Evolutionary conservation across 2,797 vertebrate species (phyloP), one percentile per base, ranked within the genome.

Genomic region (Argentina silus): DNA sequence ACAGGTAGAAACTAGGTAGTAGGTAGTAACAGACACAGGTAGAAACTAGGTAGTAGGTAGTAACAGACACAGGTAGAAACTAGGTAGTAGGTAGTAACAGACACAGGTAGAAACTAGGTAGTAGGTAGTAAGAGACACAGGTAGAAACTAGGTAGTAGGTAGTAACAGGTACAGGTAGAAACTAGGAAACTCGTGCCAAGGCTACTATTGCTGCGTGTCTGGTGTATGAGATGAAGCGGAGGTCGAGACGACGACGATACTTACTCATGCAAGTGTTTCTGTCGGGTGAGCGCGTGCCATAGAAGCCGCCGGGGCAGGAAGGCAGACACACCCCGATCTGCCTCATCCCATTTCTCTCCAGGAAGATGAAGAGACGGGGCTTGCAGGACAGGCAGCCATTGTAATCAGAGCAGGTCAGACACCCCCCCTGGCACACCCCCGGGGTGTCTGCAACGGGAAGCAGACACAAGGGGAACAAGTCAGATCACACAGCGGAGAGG

Each of bases 351-450:
- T 94, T 97, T 92, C 97, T 96, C 93, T 98, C 96, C 95, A 99
- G 94, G 91, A 97, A 96, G 91, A 99, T 97, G 93, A 99, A 99
- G 89, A 97, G 96, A 89, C 95, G 96, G 62, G 97, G 96, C 89
- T 95, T 98, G 94, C 98, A 99, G 81, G 97, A 96, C 91, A 99
- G 93, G 89, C 98, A 99, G 89, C 98, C 97, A 78, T 99, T 99
- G 92, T 97, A 98, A 93, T 97, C 95, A 43, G 98, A 99, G 93
- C 98, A 99, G 64, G 97, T 97, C 73, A 96, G 95, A 93, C 98
- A 99, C 88, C 97, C 98, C 85, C 95, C 95, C 94, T 96, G 95
- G 91, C 98, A 99, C 91, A 94, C 95, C 0, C 95, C 96, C 88
- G 95, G 92, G 93, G 94, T 94, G 92, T 93, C 96, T 98, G 89